Evolutionary conservation across 2,888 invertebrate genomes (phyloP).

Genomic region (Amphipyra berbera): DNA sequence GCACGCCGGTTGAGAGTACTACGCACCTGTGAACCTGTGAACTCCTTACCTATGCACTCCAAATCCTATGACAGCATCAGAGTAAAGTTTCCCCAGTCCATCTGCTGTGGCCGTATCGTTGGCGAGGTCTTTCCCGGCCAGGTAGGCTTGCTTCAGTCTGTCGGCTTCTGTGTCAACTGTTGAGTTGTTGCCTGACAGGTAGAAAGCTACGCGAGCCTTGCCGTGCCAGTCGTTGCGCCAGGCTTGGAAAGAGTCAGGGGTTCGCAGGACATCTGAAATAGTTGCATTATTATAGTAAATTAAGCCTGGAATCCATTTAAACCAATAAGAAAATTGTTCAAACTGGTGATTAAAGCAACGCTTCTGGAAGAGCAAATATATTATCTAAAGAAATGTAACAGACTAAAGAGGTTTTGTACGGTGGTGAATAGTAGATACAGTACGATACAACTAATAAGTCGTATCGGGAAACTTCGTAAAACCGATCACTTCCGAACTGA

Average conservation of each 20-base stretch:
- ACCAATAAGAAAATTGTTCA: too few relatives aligned
- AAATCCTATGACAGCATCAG: constrained; percentile 70
- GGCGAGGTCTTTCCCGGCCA: constrained; percentile 54
- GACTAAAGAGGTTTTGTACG: too few relatives aligned
- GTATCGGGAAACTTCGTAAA: too few relatives aligned
- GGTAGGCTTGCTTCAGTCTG: constrained; percentile 64
- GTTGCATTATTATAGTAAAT: not conserved
- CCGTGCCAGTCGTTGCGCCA: constrained; percentile 90
- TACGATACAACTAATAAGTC: too few relatives aligned
- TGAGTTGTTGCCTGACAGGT: constrained; percentile 83
- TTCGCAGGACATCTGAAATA: constrained; percentile 85
- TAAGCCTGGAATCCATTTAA: not conserved
- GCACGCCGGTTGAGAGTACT: too few relatives aligned
- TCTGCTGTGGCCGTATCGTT: constrained; percentile 59
- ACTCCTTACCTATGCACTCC: constrained; percentile 84
- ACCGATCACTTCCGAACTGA: too few relatives aligned
- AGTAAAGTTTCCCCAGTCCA: constrained; percentile 67
- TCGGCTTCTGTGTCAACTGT: constrained; percentile 83
- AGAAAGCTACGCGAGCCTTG: constrained; percentile 91
- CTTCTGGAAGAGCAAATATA: too few relatives aligned
- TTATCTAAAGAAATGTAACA: too few relatives aligned
- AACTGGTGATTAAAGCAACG: too few relatives aligned
- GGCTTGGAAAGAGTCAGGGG: constrained; percentile 84
- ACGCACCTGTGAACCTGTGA: too few relatives aligned
- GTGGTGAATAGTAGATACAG: too few relatives aligned